Evolutionary conservation across 1,140 invertebrate species (phyloP), one percentile per base, ranked within the genome.

Genomic region (Schlechtendalia chinensis): DNA sequence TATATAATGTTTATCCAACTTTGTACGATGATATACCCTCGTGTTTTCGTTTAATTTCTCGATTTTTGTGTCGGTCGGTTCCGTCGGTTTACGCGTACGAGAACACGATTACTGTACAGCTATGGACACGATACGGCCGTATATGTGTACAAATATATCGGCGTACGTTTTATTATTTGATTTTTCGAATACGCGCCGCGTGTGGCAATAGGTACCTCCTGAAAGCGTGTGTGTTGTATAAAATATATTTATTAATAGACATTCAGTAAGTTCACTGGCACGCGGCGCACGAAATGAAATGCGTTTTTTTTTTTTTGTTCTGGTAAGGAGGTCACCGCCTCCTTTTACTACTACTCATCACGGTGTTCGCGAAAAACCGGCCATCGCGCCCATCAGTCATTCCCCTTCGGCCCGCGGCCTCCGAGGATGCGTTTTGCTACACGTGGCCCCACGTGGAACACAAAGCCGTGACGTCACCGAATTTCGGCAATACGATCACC

Each of bases 391-490:
- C 56, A 79, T 61, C 75, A 63, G 56, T 79, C 75, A 63, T 79
- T 47, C 32, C 58, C 72, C 27, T 17, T 5, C 58, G n/a, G 0
- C 58, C 58, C 32, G 56, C 17, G 17, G 58, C 58, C 32, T 14
- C 22, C 32, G 58, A 29, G 39, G 22, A 45, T 79, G 58, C 74
- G 74, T 61, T 79, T 79, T 5, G 58, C 58, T 61, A 61, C 75
- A 79, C 75, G 75, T 79, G 75, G 75, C 75, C 75, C 75, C 75
- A 79, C 75, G 75, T 79, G 75, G 12, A 79, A 63, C 75, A 79
- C 75, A 79, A 79, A 79, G 39, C 39, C 17, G 75, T 79, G 75
- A 79, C 75, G 75, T 79, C 75, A 79, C 58, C 5, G 75, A 61
- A 63, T 79, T 79, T 79, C 75, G 75, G 75, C 75, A 79, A 79